Percentiles rank a stretch among this genome's conserved stretches.
Conservation (phyloP, 1,140 invertebrate genomes). For the Eurosta solidaginis region DNA sequence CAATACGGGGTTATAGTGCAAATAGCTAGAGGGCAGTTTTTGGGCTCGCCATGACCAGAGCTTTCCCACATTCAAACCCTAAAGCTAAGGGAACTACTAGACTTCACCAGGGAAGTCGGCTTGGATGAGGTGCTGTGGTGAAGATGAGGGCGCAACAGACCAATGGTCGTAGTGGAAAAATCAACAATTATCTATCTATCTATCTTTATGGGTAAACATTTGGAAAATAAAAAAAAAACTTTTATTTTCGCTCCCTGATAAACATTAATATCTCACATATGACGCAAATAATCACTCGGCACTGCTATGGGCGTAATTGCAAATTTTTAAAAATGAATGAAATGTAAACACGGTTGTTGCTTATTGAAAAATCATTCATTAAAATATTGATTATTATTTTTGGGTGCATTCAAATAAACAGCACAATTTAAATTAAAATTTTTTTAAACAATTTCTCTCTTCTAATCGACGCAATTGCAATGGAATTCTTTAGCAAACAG, state of each 20-base stretch:
- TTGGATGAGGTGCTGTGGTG: too few species aligned
- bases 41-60: too few species aligned
- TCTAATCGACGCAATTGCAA: not conserved
- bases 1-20: too few species aligned
- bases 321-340: conserved; percentile 17
- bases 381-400: not conserved
- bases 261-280: not conserved
- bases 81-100: too few species aligned
- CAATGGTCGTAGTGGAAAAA: too few species aligned
- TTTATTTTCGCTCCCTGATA: not conserved
- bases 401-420: not conserved
- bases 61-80: too few species aligned
- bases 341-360: conserved; percentile 1
- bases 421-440: not conserved
- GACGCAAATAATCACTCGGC: not conserved
- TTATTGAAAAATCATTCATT: conserved; percentile 20
- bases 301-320: not conserved
- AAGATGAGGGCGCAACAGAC: too few species aligned
- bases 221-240: too few species aligned
- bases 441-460: not conserved
- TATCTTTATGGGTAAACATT: too few species aligned
- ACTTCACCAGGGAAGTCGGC: too few species aligned
- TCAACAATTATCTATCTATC: too few species aligned
- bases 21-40: too few species aligned
- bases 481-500: not conserved